phyloP scores from a whole-genome alignment of 2,888 invertebrate genomes.

The Empis stercorea region DNA sequence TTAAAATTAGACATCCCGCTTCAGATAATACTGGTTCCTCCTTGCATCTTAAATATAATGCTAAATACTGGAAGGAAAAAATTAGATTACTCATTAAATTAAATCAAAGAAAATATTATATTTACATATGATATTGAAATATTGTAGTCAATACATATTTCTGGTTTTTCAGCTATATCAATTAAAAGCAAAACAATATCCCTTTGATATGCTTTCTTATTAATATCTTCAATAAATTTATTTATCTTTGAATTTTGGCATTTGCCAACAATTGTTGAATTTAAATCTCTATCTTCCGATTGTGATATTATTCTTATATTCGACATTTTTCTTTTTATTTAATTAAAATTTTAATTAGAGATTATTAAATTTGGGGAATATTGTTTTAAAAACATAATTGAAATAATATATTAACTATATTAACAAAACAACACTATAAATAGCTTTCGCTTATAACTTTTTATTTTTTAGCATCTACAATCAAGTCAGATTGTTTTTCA shows the following conservation, averaged over 20 bases:
- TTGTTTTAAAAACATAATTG: too few species aligned
- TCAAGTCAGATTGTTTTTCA: too few species aligned
- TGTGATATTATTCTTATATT: too few species aligned
- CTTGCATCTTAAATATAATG: neutral
- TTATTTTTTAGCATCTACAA: too few species aligned
- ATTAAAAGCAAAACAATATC: slow-evolving; percentile 23
- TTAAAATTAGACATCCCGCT: slow-evolving; percentile 22
- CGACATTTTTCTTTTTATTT: too few species aligned
- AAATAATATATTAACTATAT: too few species aligned
- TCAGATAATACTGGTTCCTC: slow-evolving; percentile 15
- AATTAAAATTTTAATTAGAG: too few species aligned
- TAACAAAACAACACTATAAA: too few species aligned
- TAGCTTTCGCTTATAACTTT: too few species aligned
- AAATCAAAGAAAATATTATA: slow-evolving; percentile 1
- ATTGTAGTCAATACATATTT: slow-evolving; percentile 24
- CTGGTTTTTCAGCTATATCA: slow-evolving; percentile 26
- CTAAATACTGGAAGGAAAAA: neutral
- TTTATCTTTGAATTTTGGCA: neutral
- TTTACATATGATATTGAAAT: slow-evolving; percentile 27
- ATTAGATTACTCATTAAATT: slow-evolving; percentile 1
- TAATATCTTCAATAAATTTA: neutral
- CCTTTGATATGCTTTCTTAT: neutral
- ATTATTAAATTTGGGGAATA: too few species aligned
- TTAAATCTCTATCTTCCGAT: too few species aligned
- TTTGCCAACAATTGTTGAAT: too few species aligned